These are phyloP conservation scores for Tinea semifulvella DNA, from an alignment of 2,888 invertebrate genomes.

Conservation along the genomic window DNA sequence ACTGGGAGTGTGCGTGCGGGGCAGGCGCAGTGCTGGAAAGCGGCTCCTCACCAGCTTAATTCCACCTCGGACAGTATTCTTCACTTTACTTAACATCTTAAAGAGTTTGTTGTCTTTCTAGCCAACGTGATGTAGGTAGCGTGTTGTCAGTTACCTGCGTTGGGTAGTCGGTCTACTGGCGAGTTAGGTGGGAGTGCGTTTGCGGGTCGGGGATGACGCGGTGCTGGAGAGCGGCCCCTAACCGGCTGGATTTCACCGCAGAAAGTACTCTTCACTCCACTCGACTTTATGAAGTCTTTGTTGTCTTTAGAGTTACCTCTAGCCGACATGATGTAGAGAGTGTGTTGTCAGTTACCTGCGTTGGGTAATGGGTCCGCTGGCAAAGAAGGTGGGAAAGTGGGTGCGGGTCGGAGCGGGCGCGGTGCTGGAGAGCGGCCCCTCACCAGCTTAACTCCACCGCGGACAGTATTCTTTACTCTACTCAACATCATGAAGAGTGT, in stretches of 20 bases:
- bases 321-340: background rate
- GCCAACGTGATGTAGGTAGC: too few relatives aligned
- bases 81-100: slow-evolving; percentile 73
- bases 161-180: too few relatives aligned
- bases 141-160: too few relatives aligned
- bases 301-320: too few relatives aligned
- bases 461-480: slow-evolving; percentile 67
- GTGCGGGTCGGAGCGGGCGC: slow-evolving; percentile 22
- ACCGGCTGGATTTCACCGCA: slow-evolving; percentile 49
- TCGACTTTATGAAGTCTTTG: too few relatives aligned
- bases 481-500: slow-evolving; percentile 73
- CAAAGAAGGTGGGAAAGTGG: background rate
- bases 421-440: slow-evolving; percentile 29
- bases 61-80: slow-evolving; percentile 52
- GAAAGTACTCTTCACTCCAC: too few relatives aligned
- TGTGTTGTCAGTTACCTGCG: background rate
- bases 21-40: slow-evolving; percentile 25
- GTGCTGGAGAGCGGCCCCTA: slow-evolving; percentile 29
- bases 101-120: too few relatives aligned
- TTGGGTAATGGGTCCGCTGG: too few relatives aligned
- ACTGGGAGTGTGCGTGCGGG: slow-evolving; percentile 17
- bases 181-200: too few relatives aligned
- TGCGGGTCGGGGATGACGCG: slow-evolving; percentile 23
- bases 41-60: slow-evolving; percentile 45
- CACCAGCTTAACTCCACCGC: slow-evolving; percentile 48